A percentile compares a stretch with the other conserved stretches of the same genome.
Evolutionary conservation across 2,797 vertebrate genomes (phyloP).

Genomic region (Rhodeus uyekii): DNA sequence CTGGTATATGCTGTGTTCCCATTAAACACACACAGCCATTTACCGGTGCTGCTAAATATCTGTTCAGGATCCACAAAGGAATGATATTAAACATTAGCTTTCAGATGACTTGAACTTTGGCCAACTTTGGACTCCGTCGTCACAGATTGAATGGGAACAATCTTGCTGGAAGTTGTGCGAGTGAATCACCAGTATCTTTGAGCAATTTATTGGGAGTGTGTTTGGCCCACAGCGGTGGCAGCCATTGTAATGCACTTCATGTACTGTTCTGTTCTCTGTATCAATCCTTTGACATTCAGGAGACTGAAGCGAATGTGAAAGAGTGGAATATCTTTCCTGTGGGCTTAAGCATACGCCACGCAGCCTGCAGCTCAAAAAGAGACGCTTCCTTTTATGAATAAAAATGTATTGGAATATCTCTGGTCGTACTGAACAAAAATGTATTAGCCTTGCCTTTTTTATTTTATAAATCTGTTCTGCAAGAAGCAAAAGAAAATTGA

Average conservation of each 20-base stretch:
- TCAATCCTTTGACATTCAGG: slow-evolving; percentile 71
- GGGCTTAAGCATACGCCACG: slow-evolving; percentile 48
- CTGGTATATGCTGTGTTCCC: slow-evolving; percentile 21
- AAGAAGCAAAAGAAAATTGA: not conserved
- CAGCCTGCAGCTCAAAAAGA: slow-evolving; percentile 54
- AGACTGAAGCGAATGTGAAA: slow-evolving; percentile 64
- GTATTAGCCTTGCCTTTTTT: slow-evolving; percentile 4
- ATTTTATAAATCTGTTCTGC: slow-evolving; percentile 23
- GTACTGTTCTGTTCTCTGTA: slow-evolving; percentile 56
- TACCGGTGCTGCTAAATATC: slow-evolving; percentile 32
- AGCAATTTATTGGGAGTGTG: slow-evolving; percentile 57
- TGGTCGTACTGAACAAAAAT: not conserved
- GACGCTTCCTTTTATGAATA: slow-evolving; percentile 39
- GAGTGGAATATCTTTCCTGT: slow-evolving; percentile 62
- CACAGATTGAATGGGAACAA: slow-evolving; percentile 23
- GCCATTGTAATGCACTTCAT: slow-evolving; percentile 64
- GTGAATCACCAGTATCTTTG: slow-evolving; percentile 19
- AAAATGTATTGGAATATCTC: slow-evolving; percentile 38
- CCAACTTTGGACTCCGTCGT: not conserved
- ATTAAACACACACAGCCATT: slow-evolving; percentile 53
- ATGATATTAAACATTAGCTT: slow-evolving; percentile 45
- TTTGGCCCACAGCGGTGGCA: slow-evolving; percentile 50
- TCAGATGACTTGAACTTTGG: slow-evolving; percentile 26
- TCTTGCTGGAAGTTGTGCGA: slow-evolving; percentile 11
- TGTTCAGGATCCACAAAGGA: slow-evolving; percentile 36